phyloP scores from a whole-genome alignment of 2,113 vertebrate species.

The Heterotilapia buettikoferi region DNA sequence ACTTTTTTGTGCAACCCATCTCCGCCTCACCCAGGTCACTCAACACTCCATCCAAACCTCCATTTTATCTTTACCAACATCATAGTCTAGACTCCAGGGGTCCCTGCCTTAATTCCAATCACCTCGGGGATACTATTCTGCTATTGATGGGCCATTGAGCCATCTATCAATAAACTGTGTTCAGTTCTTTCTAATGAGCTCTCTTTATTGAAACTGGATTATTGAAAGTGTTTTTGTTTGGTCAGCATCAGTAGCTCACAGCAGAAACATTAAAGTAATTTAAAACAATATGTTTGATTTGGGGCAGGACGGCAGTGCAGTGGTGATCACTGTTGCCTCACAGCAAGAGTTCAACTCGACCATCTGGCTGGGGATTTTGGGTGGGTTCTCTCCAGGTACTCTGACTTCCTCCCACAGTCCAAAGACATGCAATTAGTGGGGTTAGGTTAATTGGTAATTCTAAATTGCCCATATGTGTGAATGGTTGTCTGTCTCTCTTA shows the following conservation, averaged over 20 bases:
- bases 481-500: background rate
- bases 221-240: background rate
- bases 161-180: no score
- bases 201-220: no score
- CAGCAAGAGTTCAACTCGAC: background rate
- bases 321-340: background rate
- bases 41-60: no score
- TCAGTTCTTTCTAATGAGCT: no score
- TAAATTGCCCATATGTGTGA: background rate
- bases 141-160: no score
- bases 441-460: background rate
- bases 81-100: no score
- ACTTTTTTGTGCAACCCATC: no score
- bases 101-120: no score
- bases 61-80: no score
- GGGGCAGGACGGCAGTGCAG: background rate
- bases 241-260: background rate
- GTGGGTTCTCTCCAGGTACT: background rate
- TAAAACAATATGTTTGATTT: background rate
- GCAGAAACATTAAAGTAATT: background rate
- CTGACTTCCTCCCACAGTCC: background rate
- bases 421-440: background rate
- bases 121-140: no score
- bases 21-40: no score
- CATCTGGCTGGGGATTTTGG: background rate